Conservation (phyloP, 2,888 invertebrate genomes). For the Apamea crenata region DNA sequence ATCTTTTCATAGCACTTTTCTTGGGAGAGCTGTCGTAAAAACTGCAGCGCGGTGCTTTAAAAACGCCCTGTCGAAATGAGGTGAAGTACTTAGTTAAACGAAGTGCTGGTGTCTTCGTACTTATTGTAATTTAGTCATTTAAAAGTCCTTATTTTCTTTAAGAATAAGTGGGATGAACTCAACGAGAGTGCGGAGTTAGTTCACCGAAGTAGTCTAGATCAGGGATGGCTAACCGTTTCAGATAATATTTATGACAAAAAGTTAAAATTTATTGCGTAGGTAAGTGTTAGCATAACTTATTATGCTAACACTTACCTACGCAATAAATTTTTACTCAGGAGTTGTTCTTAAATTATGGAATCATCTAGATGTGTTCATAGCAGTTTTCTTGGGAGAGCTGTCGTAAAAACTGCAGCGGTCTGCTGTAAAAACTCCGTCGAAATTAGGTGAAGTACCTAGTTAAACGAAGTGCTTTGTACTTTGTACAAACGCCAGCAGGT, state of each 20-base stretch:
- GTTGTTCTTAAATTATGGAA: not conserved
- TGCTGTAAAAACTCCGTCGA: not conserved
- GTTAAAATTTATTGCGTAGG: constrained; percentile 4
- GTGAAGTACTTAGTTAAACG: not conserved
- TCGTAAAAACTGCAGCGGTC: constrained; percentile 25
- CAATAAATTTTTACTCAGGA: no score
- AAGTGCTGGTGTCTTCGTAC: not conserved
- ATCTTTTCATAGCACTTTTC: not conserved
- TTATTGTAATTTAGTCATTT: not conserved
- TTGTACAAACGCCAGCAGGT: no score
- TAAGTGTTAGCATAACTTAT: no score
- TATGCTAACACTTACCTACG: no score
- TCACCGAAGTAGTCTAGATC: not conserved
- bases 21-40: constrained; percentile 2
- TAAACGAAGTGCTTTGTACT: not conserved
- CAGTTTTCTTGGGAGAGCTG: not conserved
- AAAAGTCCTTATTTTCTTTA: not conserved
- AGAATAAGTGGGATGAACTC: not conserved
- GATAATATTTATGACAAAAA: not conserved
- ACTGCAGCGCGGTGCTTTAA: constrained; percentile 13
- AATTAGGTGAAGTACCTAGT: constrained; percentile 5
- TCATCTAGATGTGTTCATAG: not conserved
- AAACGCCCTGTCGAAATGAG: not conserved
- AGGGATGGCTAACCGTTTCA: not conserved
- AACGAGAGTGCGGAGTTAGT: not conserved